Base-by-base conservation (phyloP, 2,113 vertebrate genomes). In the Phalacrocorax pelagicus region DNA sequence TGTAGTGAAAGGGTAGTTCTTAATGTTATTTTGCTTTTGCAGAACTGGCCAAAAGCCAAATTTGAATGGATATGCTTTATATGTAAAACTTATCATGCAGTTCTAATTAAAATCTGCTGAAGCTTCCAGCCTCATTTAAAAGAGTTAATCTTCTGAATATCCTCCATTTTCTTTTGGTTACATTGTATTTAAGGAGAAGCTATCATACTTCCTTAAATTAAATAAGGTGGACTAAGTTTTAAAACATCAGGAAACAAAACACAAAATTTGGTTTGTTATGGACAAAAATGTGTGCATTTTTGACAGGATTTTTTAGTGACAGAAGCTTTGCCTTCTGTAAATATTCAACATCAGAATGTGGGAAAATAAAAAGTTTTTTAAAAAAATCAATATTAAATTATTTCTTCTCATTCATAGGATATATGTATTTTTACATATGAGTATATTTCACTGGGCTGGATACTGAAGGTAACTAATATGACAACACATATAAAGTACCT, bases 71-170 rank as follows among this genome's bases (percentile, higher is more conserved):
- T 89, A 89, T 86, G 29, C 49, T 75, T 93, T 88, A 42, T 69
- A 49, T 72, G 46, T 92, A 88, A 97, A 97, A 69, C 58, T 88
- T 92, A 92, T 86, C 92, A 95, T 94, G 90, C 86, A 81, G 23
- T 65, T 96, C 92, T 97, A 97, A 98, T 97, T 97, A 96, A 98
- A 97, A 97, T 97, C 70, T 96, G 79, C 90, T 88, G 92, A 95
- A 96, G 88, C 90, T 91, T 96, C 96, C 81, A 92, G 44, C 58
- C 79, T 97, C 74, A 96, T 94, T 97, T 96, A 46, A 77, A 93
- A 86, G 42, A 91, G 69, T 93, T 94, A 58, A 73, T 97, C 55
- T 93, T 95, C 73, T 86, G 80, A 85, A 78, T 82, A 81, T 7
- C 78, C 34, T 79, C 61, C 14, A 83, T 75, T 91, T 92, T 78